Evolutionary conservation across 2,888 invertebrate species (phyloP).

Genomic region (Caenorhabditis panamensis): DNA sequence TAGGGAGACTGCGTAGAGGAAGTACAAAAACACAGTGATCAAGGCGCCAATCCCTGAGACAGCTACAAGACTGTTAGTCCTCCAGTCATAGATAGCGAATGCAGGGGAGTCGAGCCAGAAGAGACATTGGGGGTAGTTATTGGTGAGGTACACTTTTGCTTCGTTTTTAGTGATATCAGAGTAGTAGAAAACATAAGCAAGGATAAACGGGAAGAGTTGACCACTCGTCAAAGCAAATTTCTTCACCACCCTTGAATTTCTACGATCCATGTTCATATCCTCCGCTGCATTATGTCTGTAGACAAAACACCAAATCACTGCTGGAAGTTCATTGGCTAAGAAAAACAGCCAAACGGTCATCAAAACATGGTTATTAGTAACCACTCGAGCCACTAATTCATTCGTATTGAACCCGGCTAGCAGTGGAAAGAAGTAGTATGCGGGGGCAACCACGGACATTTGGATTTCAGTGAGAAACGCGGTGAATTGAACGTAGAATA

Average conservation of each 20-base stretch:
- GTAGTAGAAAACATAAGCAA: not conserved
- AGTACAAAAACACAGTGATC: not conserved
- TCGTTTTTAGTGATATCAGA: not conserved
- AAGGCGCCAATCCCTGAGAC: not conserved
- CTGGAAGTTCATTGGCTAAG: slow-evolving; percentile 25
- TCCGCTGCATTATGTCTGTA: slow-evolving; percentile 9
- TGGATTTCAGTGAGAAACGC: slow-evolving; percentile 17
- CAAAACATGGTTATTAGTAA: slow-evolving; percentile 9
- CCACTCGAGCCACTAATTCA: not conserved
- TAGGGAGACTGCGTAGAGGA: not conserved
- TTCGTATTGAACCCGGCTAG: slow-evolving; percentile 18
- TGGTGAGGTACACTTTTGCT: not conserved
- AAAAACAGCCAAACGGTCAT: slow-evolving; percentile 21
- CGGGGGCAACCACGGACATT: slow-evolving; percentile 19
- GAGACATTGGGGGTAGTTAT: slow-evolving; percentile 16
- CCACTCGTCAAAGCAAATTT: not conserved
- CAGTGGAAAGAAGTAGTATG: slow-evolving; percentile 27
- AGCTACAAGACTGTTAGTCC: not conserved
- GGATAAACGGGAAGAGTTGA: not conserved
- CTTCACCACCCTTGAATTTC: not conserved
- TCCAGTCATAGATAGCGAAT: slow-evolving; percentile 3
- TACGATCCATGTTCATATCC: not conserved
- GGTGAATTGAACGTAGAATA: slow-evolving; percentile 26
- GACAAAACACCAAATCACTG: slow-evolving; percentile 15
- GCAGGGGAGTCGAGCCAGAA: not conserved